These are phyloP conservation scores for Myiotriccus ornatus DNA, from an alignment of 2,797 vertebrate genomes.

Conservation along the genomic window DNA sequence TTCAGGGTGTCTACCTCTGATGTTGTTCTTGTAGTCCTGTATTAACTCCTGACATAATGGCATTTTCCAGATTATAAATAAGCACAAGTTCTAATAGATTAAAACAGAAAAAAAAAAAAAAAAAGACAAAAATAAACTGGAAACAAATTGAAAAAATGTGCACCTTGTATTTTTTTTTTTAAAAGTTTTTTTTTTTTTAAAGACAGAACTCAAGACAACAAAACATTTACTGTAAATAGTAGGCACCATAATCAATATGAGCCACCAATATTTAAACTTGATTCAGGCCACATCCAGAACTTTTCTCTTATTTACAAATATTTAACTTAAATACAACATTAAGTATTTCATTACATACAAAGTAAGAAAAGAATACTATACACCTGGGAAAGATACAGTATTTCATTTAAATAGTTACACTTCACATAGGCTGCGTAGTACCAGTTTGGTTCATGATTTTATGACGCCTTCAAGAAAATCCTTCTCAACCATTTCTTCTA, in stretches of 20 bases:
- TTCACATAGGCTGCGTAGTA: conserved; percentile 46
- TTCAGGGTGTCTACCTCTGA: background rate
- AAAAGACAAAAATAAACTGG: conserved; percentile 38
- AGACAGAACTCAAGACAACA: conserved; percentile 80
- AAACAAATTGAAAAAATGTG: conserved; percentile 72
- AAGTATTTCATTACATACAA: conserved; percentile 84
- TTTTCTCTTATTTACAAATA: conserved; percentile 89
- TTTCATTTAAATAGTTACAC: conserved; percentile 67
- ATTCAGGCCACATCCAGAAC: conserved; percentile 86
- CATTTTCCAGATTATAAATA: background rate
- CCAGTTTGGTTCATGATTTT: conserved; percentile 85
- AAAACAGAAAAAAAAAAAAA: background rate
- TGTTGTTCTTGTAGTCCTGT: background rate
- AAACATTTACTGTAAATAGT: conserved; percentile 69
- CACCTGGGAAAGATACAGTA: conserved; percentile 64
- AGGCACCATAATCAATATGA: conserved; percentile 80
- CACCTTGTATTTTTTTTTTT: conserved; percentile 77
- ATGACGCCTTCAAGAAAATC: conserved; percentile 97
- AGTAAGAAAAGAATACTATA: conserved; percentile 84
- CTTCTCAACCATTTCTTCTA: conserved; percentile 98
- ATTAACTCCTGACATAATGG: background rate
- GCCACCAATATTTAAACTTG: conserved; percentile 80
- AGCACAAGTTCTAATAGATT: background rate
- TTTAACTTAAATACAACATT: conserved; percentile 93
- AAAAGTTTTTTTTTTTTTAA: conserved; percentile 57